Base-by-base conservation (phyloP, 2,888 invertebrate species). In the Teleogryllus oceanicus region DNA sequence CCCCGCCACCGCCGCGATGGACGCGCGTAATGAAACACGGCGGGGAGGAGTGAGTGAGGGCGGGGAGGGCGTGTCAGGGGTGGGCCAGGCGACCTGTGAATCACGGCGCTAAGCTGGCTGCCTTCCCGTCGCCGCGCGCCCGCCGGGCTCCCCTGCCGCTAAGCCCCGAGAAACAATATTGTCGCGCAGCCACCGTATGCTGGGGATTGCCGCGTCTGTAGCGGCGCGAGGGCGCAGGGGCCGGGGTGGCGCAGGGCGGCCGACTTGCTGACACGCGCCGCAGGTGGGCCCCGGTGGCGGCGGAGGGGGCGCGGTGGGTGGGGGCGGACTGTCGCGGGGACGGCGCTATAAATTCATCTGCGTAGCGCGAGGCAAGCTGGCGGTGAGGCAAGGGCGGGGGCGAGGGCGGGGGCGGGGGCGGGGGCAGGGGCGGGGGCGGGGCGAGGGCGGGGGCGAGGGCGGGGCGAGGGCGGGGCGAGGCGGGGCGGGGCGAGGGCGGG, bases 141-240 rank as follows among this genome's bases (percentile, higher is more conserved):
- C 50, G 76, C 78, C 80, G 82, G 81, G 81, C 50, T 78, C 78
- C 80, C 62, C 75, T 78, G 80, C 79, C 80, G 37, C n/a, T 74
- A 80, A 81, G 81, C 80, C 81, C 80, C 62, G 82, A 81, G 83
- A 81, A 83, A 83, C 83, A 83, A 83, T 83, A 83, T 83, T 83
- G 83, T 81, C 81, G 78, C 82, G 82, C 77, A 77, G 62, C 78
- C 78, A 81, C 80, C 83, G 83, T 83, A 82, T 82, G 83, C 82
- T 78, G 79, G 77, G 83, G 83, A 83, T 83, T 83, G 81, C 76
- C 75, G 80, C 80, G 80, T 80, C 79, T 11, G 37, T 11, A 18
- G 62, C 62, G 10, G 13, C 62, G 62, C 62, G n/a, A 8, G 16
- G 62, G n/a, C 13, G 62, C 11, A 12, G 37, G 16, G 49, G 62